Evolutionary conservation across 2,888 invertebrate species (phyloP), one percentile per base, ranked within the genome.

Genomic region (Bembecia ichneumoniformis): DNA sequence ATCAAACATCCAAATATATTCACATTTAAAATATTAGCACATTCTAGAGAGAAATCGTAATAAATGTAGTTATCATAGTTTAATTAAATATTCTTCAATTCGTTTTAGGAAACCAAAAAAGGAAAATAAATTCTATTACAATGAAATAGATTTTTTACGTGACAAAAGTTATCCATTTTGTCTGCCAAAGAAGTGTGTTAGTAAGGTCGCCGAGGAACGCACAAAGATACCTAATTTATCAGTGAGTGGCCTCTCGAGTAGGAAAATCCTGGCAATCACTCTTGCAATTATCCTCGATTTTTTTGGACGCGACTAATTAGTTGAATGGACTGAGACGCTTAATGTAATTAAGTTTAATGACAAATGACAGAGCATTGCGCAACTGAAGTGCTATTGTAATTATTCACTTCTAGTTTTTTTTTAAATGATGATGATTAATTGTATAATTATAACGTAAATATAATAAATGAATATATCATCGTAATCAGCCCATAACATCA

Each of bases 281-380:
- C 77, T 74, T 67, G 62, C 64, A 77, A 81, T 80, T 82, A 78
- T 80, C 80, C 78, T 75, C 68, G 72, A 66, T 77, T 80, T 82
- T 82, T 79, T 74, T 73, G 70, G 71, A 72, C 66, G 62, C 68
- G 69, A 69, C 78, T 82, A 80, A 83, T 82, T 82, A 82, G 74
- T 70, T 59, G 72, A 76, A 80, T 81, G 81, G 78, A 75, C 76
- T 71, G 73, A 71, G 68, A 70, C 71, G 72, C 74, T 76, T 67
- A 64, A 71, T 66, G 68, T 77, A 79, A 83, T 82, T 82, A 78
- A 79, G 77, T 80, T 72, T 70, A 74, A 80, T 79, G 75, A 81
- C 76, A 71, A 78, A 82, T 74, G 70, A 76, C 68, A 66, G 15
- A 13, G 11, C 17, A 11, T 40, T 28, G 28, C 28, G 40, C 40